A percentile compares a stretch with the other conserved stretches of the same genome.
These are phyloP conservation scores for Cassiopea xamachana DNA, from an alignment of 30 jellyfish, hydroid and myxozoan genomes.

Conservation along the genomic window DNA sequence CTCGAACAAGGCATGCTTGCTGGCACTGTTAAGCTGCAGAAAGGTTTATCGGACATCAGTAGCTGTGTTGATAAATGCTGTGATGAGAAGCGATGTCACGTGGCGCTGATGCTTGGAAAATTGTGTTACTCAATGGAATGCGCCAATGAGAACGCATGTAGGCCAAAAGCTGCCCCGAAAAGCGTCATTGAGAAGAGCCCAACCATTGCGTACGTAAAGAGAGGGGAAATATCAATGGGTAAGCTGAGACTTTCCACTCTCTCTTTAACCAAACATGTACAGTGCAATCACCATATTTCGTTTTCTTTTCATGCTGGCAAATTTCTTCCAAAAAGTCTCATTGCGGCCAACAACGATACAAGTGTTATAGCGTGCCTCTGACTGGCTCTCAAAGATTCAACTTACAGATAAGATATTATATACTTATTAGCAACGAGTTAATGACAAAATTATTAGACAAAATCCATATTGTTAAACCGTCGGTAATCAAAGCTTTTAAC, in stretches of 20 bases:
- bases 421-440: no score
- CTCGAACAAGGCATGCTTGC: slow-evolving; percentile 95
- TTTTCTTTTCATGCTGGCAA: no score
- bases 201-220: slow-evolving; percentile 91
- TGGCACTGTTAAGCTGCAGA: slow-evolving; percentile 85
- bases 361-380: no score
- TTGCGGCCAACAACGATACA: no score
- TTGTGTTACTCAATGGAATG: slow-evolving; percentile 98
- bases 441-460: no score
- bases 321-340: no score
- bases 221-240: slow-evolving; percentile 97
- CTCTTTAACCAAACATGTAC: no score
- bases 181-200: slow-evolving; percentile 78
- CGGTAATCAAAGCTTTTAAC: no score
- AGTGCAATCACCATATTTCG: no score
- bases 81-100: slow-evolving; percentile 89
- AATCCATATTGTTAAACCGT: no score
- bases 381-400: no score
- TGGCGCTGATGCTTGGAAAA: slow-evolving; percentile 93
- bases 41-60: slow-evolving; percentile 56
- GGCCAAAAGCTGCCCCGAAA: slow-evolving; percentile 90
- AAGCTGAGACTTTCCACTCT: background rate
- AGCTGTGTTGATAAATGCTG: slow-evolving; percentile 91
- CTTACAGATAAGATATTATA: no score
- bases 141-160: slow-evolving; percentile 86